Evolutionary conservation across 2,888 invertebrate genomes (phyloP).

Genomic region (Uloborus plumipes): DNA sequence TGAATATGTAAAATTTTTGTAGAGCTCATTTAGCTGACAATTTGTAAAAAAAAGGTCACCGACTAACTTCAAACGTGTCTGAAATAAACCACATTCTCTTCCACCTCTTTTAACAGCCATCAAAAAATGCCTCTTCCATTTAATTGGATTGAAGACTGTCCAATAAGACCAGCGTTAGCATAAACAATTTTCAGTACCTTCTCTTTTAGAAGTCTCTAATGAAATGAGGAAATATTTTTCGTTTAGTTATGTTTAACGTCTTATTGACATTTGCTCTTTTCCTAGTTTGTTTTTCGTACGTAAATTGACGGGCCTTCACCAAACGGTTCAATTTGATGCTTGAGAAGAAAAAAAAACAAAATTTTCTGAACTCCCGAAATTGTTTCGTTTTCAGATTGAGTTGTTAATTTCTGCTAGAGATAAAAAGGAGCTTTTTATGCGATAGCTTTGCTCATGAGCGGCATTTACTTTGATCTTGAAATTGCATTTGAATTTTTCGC

Average conservation of each 20-base stretch:
- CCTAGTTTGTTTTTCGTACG: constrained; percentile 40
- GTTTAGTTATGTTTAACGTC: constrained; percentile 46
- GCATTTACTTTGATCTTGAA: constrained; percentile 32
- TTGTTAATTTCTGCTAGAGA: constrained; percentile 38
- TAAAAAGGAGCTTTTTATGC: constrained; percentile 32
- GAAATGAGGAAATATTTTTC: constrained; percentile 58
- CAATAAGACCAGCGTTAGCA: constrained; percentile 42
- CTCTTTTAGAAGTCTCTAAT: constrained; percentile 21
- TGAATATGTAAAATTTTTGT: too few relatives aligned
- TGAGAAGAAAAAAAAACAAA: constrained; percentile 32
- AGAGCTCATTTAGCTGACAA: too few relatives aligned
- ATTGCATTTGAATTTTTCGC: too few relatives aligned
- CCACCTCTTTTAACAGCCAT: constrained; percentile 20
- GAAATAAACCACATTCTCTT: constrained; percentile 8
- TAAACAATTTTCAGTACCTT: constrained; percentile 38
- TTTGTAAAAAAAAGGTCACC: too few relatives aligned
- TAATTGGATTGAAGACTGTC: constrained; percentile 59
- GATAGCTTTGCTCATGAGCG: constrained; percentile 19
- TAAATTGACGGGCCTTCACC: constrained; percentile 26
- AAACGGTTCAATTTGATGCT: constrained; percentile 17
- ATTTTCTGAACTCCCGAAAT: neutral
- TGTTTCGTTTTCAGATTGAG: neutral
- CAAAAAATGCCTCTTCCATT: constrained; percentile 44
- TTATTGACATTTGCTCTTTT: constrained; percentile 49
- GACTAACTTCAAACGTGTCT: constrained; percentile 10